Evolutionary conservation across 1,140 invertebrate genomes (phyloP), one percentile per base, ranked within the genome.

Genomic region (Chelonus insularis): DNA sequence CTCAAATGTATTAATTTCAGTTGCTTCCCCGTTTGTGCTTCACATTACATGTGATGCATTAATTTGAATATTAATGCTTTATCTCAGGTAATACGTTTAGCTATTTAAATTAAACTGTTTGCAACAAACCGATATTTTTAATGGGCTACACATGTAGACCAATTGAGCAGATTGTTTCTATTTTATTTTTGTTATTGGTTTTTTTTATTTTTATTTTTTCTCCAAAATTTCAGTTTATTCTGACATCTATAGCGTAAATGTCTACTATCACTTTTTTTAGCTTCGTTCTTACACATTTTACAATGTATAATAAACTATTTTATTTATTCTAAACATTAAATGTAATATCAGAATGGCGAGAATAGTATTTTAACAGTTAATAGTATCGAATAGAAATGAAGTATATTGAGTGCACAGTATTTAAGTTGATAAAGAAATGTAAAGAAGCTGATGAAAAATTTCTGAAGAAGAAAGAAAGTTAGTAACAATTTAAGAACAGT

Each of bases 1-100:
- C 12, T 20, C 29, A 29, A 9, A 23, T 45, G 25, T 9, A 59
- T 59, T 34, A 50, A 12, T 50, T 59, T 59, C 57, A 60, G 21
- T 51, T 36, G 47, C 47, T 39, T 37, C 34, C 12, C 50, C 12
- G 23, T 36, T 29, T 48, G 25, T 32, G n/a, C 36, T 9, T 9
- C 25, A 37, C 43, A 12, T n/a, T 23, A 39, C 9, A 32, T 14
- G 14, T 39, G 12, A 21, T 16, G 45, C 18, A 16, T 23, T 37
- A 36, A 59, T 59, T 41, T 43, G 20, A 50, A 21, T 16, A 21
- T 6, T 12, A 18, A 50, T 47, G 16, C 20, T 18, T 34, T 47
- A 47, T 18, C 7, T 18, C 14, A 47, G 45, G 45, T 47, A 47
- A 47, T 47, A 47, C 45, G 20, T 47, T 47, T 18, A 47, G 45